These are phyloP conservation scores for Schrankia costaestrigalis DNA, from an alignment of 2,888 invertebrate genomes.

Conservation along the genomic window DNA sequence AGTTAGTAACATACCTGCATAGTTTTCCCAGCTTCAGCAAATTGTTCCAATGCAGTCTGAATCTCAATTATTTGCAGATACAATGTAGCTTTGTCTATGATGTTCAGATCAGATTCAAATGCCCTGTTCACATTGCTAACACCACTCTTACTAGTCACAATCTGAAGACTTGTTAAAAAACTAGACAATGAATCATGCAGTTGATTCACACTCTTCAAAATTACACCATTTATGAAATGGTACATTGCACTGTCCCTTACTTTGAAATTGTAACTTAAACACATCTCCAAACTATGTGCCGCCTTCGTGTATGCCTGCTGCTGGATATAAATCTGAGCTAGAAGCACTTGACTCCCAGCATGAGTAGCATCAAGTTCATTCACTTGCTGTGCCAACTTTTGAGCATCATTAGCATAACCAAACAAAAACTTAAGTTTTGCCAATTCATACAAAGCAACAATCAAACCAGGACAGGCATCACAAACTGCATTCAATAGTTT, in stretches of 20 bases:
- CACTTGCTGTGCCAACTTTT: conserved; percentile 85
- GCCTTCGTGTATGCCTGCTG: conserved; percentile 87
- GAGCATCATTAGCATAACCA: conserved; percentile 88
- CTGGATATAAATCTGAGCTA: conserved; percentile 91
- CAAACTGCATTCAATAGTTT: conserved; percentile 86
- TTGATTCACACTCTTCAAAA: conserved; percentile 88
- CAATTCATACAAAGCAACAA: conserved; percentile 83
- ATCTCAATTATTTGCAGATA: conserved; percentile 93
- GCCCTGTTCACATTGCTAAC: conserved; percentile 46
- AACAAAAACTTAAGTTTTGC: conserved; percentile 90
- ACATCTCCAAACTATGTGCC: conserved; percentile 92
- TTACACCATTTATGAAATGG: conserved; percentile 91
- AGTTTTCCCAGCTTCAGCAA: conserved; percentile 89
- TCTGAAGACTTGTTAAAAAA: conserved; percentile 86
- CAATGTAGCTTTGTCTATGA: conserved; percentile 90
- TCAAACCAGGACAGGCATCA: conserved; percentile 91
- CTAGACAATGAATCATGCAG: conserved; percentile 87
- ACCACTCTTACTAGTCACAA: conserved; percentile 72
- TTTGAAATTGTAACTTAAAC: conserved; percentile 95
- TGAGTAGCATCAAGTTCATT: conserved; percentile 89
- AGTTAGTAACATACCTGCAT: no score
- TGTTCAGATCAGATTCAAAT: conserved; percentile 73
- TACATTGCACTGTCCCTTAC: conserved; percentile 95
- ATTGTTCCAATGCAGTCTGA: conserved; percentile 84
- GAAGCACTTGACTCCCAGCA: conserved; percentile 90